phyloP scores from a whole-genome alignment of 2,797 vertebrate genomes.

The Pangasius macronema region DNA sequence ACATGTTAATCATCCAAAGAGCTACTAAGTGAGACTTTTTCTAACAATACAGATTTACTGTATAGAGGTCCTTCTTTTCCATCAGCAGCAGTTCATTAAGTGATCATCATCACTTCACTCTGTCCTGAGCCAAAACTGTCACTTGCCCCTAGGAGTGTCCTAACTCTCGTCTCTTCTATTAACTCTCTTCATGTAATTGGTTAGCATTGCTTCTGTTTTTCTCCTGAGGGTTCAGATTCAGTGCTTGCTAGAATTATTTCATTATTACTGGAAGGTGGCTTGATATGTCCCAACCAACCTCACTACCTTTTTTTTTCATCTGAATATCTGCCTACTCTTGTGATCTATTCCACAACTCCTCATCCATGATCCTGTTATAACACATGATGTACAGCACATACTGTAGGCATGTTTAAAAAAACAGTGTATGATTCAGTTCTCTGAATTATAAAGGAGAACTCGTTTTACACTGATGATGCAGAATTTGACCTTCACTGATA shows the following conservation, averaged over 20 bases:
- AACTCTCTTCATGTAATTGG: too few species aligned
- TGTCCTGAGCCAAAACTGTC: background rate
- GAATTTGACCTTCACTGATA: background rate
- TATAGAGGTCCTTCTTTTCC: background rate
- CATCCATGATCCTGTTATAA: background rate
- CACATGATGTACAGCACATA: background rate
- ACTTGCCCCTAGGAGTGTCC: background rate
- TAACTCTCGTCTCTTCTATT: background rate
- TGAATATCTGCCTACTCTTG: background rate
- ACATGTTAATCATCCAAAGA: background rate
- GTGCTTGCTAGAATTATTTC: background rate
- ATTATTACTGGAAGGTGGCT: background rate
- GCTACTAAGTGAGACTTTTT: background rate
- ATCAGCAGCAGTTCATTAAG: background rate
- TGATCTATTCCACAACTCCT: background rate
- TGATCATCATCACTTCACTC: background rate
- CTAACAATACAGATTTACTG: background rate
- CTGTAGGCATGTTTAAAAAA: background rate
- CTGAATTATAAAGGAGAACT: slow-evolving; percentile 1
- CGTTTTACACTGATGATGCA: background rate
- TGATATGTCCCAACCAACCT: background rate
- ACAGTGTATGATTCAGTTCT: background rate
- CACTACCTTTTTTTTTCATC: background rate
- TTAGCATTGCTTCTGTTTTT: background rate
- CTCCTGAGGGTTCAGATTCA: background rate